These are phyloP conservation scores for Barnardius zonarius DNA, from an alignment of 2,113 vertebrate genomes.

Conservation along the genomic window DNA sequence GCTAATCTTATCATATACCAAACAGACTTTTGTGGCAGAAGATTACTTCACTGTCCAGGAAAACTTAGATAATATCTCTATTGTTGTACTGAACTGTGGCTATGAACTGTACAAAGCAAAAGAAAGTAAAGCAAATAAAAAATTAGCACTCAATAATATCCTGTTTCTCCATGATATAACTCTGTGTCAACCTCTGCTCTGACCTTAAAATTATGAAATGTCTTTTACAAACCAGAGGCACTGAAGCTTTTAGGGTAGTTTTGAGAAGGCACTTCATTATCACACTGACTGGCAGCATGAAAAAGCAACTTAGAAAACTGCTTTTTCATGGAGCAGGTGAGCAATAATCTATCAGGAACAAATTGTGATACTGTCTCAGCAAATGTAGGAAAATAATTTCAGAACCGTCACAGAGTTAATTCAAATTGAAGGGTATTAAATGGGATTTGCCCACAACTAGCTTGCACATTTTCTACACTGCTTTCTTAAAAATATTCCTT, in stretches of 20 bases:
- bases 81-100: background rate
- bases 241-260: background rate
- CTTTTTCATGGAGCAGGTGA: background rate
- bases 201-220: background rate
- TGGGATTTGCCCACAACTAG: constrained; percentile 21
- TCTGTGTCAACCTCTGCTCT: background rate
- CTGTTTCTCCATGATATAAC: background rate
- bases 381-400: background rate
- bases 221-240: background rate
- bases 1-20: background rate
- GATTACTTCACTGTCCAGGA: background rate
- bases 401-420: background rate
- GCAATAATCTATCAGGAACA: background rate
- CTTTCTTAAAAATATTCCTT: constrained; percentile 28
- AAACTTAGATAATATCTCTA: background rate
- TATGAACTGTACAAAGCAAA: background rate
- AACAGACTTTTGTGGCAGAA: background rate
- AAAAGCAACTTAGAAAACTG: background rate
- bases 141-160: background rate
- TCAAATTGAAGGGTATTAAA: constrained; percentile 37
- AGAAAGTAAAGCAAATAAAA: background rate
- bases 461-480: constrained; percentile 27
- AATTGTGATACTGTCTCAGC: background rate
- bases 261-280: background rate
- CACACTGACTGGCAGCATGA: background rate